Percentiles rank a stretch among this genome's conserved stretches.
Conservation (phyloP, 2,888 invertebrate species). For the Stratiomys singularior region DNA sequence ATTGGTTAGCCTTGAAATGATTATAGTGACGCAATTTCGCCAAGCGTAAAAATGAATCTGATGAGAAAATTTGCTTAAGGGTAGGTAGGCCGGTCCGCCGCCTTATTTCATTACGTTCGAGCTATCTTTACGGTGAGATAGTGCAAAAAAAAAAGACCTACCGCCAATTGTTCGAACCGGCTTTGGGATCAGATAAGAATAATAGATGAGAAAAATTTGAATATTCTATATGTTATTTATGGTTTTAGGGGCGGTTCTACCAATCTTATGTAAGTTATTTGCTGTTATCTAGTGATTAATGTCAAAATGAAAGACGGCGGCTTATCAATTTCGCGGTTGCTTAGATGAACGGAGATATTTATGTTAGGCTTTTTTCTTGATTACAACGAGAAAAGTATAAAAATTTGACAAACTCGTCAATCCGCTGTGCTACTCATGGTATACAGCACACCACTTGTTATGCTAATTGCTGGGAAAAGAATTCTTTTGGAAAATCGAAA, state of each 20-base stretch:
- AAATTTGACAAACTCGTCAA: too few relatives aligned
- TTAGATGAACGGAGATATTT: too few relatives aligned
- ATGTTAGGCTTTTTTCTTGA: too few relatives aligned
- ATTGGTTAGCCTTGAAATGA: slow-evolving; percentile 26
- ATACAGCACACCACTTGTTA: too few relatives aligned
- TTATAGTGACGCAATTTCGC: slow-evolving; percentile 3
- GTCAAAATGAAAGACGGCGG: background rate
- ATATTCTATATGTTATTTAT: background rate
- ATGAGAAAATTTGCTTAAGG: slow-evolving; percentile 5
- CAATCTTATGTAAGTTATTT: background rate
- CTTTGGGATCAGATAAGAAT: background rate
- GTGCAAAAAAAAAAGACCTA: background rate
- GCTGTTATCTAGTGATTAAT: background rate
- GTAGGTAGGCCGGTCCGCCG: background rate
- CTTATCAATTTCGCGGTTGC: too few relatives aligned
- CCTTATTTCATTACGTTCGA: background rate
- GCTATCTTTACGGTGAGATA: background rate
- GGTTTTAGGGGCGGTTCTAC: background rate
- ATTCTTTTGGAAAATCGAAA: too few relatives aligned
- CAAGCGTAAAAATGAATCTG: slow-evolving; percentile 22
- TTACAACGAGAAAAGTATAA: too few relatives aligned
- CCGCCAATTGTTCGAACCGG: background rate
- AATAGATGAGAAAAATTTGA: background rate
- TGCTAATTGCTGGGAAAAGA: too few relatives aligned
- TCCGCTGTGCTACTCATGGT: too few relatives aligned